Conservation (phyloP, 2,888 invertebrate species). For the Cephus runcator region DNA sequence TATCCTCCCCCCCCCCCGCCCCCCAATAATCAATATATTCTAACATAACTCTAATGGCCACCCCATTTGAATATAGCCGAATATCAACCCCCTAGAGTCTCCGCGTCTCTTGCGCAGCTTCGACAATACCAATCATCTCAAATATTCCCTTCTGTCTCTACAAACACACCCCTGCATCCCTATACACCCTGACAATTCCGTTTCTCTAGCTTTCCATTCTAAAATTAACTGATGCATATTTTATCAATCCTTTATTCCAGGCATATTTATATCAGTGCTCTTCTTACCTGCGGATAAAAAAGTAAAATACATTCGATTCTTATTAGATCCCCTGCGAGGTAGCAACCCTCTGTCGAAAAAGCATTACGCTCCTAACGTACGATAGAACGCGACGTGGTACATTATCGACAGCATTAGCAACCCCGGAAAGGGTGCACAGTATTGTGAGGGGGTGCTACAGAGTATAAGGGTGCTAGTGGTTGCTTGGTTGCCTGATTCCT, state of each 20-base stretch:
- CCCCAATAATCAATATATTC: slow-evolving; percentile 65
- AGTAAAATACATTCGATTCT: background rate
- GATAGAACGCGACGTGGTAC: slow-evolving; percentile 16
- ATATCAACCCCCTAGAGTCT: slow-evolving; percentile 46
- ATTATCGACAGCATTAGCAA: slow-evolving; percentile 36
- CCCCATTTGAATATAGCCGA: slow-evolving; percentile 61
- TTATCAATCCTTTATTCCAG: background rate
- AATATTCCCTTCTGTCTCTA: slow-evolving; percentile 13
- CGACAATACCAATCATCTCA: slow-evolving; percentile 21
- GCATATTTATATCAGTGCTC: background rate
- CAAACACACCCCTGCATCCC: slow-evolving; percentile 41
- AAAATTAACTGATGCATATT: background rate
- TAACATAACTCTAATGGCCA: slow-evolving; percentile 65
- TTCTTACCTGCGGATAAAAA: background rate
- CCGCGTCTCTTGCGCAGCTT: slow-evolving; percentile 14
- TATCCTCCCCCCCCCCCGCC: slow-evolving; percentile 48
- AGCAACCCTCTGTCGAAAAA: background rate
- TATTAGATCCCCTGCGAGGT: background rate
- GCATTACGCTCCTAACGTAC: slow-evolving; percentile 19
- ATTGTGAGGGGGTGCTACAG: slow-evolving; percentile 11
- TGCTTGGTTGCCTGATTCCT: slow-evolving; percentile 13
- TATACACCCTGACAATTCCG: background rate
- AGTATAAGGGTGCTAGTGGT: slow-evolving; percentile 9
- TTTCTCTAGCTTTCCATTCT: background rate
- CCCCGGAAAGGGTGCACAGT: slow-evolving; percentile 27